Evolutionary conservation across 2,113 vertebrate genomes (phyloP).

Genomic region (Sylvietta virens): DNA sequence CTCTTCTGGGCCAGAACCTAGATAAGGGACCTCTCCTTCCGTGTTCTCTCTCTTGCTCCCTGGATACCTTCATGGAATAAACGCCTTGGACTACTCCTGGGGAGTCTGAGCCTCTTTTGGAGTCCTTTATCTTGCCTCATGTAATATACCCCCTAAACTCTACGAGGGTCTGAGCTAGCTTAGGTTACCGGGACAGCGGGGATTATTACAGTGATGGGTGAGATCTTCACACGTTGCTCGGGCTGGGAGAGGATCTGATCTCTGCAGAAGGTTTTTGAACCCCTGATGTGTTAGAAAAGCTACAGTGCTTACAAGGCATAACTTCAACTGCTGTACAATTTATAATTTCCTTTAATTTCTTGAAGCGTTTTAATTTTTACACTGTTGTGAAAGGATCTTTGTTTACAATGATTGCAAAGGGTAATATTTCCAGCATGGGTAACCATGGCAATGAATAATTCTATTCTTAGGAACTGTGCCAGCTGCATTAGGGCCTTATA

Average conservation of each 20-base stretch:
- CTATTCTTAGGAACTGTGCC: constrained; percentile 64
- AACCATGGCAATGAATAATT: constrained; percentile 80
- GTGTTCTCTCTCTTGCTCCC: no score
- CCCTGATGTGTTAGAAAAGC: not conserved
- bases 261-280: not conserved
- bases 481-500: constrained; percentile 67
- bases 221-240: accelerated
- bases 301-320: constrained; percentile 10
- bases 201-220: no score
- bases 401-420: constrained; percentile 70
- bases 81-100: no score
- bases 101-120: no score
- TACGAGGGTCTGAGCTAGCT: no score
- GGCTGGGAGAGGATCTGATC: not conserved
- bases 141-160: no score
- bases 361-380: constrained; percentile 62
- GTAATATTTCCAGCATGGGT: constrained; percentile 75
- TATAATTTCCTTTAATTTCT: constrained; percentile 70
- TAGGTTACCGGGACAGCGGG: no score
- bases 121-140: no score
- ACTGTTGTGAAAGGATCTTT: constrained; percentile 68
- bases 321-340: constrained; percentile 5
- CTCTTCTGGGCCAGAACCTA: no score
- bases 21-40: no score
- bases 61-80: no score